phyloP scores from a whole-genome alignment of 2,113 vertebrate genomes.

The Crotalus tigris region DNA sequence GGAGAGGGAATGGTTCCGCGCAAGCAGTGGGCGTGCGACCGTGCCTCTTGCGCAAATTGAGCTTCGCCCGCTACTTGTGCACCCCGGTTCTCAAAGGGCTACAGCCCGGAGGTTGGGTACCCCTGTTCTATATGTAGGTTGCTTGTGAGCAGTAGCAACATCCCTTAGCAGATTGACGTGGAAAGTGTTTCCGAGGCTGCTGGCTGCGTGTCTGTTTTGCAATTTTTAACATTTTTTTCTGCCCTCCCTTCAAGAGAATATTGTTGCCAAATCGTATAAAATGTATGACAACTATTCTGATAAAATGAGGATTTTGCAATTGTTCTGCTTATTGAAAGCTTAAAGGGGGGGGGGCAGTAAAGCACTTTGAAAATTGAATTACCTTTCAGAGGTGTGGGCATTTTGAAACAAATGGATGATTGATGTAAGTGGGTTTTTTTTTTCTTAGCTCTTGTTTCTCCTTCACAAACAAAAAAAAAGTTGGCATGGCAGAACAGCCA shows the following conservation, averaged over 20 bases:
- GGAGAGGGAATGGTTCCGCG: accelerated
- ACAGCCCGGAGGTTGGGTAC: neutral
- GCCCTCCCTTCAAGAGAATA: neutral
- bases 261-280: neutral
- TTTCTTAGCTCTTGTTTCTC: neutral
- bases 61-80: neutral
- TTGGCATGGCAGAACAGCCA: neutral
- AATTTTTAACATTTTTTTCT: neutral
- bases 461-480: neutral
- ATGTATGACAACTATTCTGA: neutral
- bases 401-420: neutral
- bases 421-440: neutral
- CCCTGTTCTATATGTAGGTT: neutral
- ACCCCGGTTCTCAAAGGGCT: neutral
- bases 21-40: neutral
- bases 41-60: neutral
- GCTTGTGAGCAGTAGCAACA: neutral
- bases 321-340: neutral
- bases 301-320: neutral
- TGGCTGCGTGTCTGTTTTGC: neutral
- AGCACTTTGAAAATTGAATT: neutral
- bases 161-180: neutral
- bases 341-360: neutral
- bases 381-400: neutral
- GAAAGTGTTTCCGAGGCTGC: neutral